These are phyloP conservation scores for Haplochromis burtoni DNA, from an alignment of 2,113 vertebrate species.

Conservation along the genomic window DNA sequence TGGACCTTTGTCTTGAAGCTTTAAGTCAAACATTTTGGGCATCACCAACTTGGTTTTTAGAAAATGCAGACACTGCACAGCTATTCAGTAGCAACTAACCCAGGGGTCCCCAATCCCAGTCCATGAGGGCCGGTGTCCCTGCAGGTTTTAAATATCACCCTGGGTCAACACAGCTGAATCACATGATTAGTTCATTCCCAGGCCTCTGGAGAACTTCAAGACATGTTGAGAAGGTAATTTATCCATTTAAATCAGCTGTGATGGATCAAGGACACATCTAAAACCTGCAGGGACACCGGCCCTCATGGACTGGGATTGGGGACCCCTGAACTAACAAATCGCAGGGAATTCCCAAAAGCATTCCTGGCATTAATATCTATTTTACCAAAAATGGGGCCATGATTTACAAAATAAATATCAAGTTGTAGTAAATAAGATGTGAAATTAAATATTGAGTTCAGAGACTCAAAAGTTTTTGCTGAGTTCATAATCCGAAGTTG, in stretches of 20 bases:
- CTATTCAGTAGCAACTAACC: background rate
- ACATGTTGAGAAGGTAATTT: no score
- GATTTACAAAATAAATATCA: background rate
- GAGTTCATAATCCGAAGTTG: background rate
- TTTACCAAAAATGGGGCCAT: background rate
- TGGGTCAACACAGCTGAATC: no score
- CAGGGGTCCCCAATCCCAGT: background rate
- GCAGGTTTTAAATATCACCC: background rate
- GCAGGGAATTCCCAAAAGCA: background rate
- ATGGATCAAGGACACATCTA: no score
- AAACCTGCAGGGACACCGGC: no score
- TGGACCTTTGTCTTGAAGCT: background rate
- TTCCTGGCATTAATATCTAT: background rate
- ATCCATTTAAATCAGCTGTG: no score
- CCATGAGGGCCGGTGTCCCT: background rate
- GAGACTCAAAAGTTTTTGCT: background rate
- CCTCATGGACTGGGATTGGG: no score
- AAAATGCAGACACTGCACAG: background rate
- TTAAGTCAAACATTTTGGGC: background rate
- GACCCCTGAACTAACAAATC: background rate
- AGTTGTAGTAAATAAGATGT: background rate
- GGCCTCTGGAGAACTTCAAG: no score
- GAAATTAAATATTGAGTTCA: background rate
- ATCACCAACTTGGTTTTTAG: background rate
- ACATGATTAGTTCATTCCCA: no score